A percentile compares a stretch with the other conserved stretches of the same genome.
Conservation (phyloP, 2,113 vertebrate species). For the Cromileptes altivelis region DNA sequence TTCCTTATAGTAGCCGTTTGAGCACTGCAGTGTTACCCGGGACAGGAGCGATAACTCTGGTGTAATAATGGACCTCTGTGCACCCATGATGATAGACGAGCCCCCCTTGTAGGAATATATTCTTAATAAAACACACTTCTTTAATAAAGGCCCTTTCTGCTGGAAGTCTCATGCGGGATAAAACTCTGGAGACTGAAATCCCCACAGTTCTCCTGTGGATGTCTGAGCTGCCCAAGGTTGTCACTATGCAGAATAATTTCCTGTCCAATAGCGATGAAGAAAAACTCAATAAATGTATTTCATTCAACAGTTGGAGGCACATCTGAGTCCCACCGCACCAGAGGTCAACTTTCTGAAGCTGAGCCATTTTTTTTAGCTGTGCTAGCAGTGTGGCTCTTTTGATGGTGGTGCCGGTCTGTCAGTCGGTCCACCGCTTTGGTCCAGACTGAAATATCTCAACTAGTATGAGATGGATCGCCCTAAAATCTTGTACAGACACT, state of each 20-base stretch:
- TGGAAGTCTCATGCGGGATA: slow-evolving; percentile 33
- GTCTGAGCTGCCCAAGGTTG: slow-evolving; percentile 33
- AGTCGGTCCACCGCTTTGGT: background rate
- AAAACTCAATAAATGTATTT: slow-evolving; percentile 23
- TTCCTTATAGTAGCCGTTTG: slow-evolving; percentile 82
- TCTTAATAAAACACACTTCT: slow-evolving; percentile 71
- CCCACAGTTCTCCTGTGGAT: background rate
- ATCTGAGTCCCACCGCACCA: slow-evolving; percentile 1
- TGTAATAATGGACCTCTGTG: slow-evolving; percentile 79
- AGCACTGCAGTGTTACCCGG: slow-evolving; percentile 73
- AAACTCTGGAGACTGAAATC: slow-evolving; percentile 38
- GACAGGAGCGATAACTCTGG: slow-evolving; percentile 80
- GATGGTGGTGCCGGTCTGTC: background rate
- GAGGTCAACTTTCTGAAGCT: slow-evolving; percentile 25
- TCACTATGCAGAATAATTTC: slow-evolving; percentile 41
- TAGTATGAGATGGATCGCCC: background rate
- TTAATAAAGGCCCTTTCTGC: slow-evolving; percentile 48
- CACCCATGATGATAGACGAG: slow-evolving; percentile 74
- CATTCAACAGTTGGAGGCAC: slow-evolving; percentile 2
- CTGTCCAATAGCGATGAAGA: background rate
- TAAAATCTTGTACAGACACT: background rate
- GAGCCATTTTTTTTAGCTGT: background rate
- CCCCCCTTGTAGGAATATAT: slow-evolving; percentile 68
- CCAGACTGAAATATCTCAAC: background rate
- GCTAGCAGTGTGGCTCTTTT: too few relatives aligned